A percentile compares a stretch with the other conserved stretches of the same genome.
These are phyloP conservation scores for Peromyscus maniculatus DNA, from an alignment of 2,113 vertebrate species.

Conservation along the genomic window DNA sequence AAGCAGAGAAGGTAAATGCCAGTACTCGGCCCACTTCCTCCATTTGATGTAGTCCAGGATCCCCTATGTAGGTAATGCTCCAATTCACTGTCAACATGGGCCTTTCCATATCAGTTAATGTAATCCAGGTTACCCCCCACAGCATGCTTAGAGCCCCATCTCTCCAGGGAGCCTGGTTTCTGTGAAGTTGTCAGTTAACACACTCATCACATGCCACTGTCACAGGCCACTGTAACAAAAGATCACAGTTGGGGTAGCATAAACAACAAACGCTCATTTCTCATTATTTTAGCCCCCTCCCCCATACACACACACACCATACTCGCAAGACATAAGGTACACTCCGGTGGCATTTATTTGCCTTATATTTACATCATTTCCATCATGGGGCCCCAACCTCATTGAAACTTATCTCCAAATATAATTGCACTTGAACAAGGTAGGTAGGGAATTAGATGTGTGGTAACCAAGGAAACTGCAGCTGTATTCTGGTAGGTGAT, in stretches of 20 bases:
- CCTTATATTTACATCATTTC: background rate
- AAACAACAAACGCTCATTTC: background rate
- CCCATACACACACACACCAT: too few relatives aligned
- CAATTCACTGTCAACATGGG: background rate
- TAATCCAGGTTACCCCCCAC: background rate
- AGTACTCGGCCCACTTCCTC: background rate
- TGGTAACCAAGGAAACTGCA: background rate
- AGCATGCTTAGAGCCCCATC: background rate
- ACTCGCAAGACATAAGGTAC: background rate
- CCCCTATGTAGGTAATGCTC: too few relatives aligned
- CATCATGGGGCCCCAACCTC: background rate
- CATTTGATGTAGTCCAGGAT: background rate
- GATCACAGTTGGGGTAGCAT: background rate
- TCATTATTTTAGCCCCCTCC: background rate
- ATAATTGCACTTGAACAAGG: background rate
- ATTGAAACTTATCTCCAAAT: background rate
- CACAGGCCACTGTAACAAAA: background rate
- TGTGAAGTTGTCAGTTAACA: background rate
- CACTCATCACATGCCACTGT: background rate
- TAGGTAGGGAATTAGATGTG: background rate
- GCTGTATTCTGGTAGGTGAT: background rate
- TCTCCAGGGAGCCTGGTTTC: background rate
- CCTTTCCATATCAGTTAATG: background rate
- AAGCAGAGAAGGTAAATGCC: background rate
- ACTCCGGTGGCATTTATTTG: background rate